Evolutionary conservation across 1,140 invertebrate species (phyloP), one percentile per base, ranked within the genome.

Genomic region (Paralvinella palmiformis): DNA sequence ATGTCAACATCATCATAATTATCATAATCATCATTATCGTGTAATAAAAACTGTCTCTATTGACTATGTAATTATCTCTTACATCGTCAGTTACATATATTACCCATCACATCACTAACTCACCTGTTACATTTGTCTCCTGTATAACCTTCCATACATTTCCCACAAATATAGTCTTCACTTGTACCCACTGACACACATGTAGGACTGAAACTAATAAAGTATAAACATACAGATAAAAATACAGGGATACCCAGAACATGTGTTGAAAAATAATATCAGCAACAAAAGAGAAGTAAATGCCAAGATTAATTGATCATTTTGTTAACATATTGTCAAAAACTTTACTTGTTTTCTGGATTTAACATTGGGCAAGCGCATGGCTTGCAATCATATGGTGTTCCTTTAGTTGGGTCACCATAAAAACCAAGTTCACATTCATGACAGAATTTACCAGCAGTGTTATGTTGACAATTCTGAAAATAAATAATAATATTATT

Each of bases 131-230:
- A 98, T 0, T 94, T 86, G 22, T 75, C 73, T 3, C 96, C 96
- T 48, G 85, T 83, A 77, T 99, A 99, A 59, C 92, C 92, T 67
- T 88, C 85, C 78, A 89, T 84, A 82, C 94, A 98, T 71, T 32
- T 93, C 88, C 79, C 94, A 97, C 50, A 92, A 83, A 55, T 96
- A 91, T 78, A 95, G 91, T 73, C 93, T 89, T n/a, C 90, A 90
- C 45, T 85, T 76, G 1, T 17, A 56, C 22, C 15, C 3, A 1
- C 29, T 3, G 33, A 33, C 65, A 75, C 75, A 75, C 84, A 85
- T 10, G 81, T 79, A 29, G 82, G 77, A 68, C 80, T 82, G 71
- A 84, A 85, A 64, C 80, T 82, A 66, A 17, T 71, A 55, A 48
- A 44, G 65, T 24, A 53, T 53, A 13, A 53, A 53, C 15, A 15